phyloP scores from a whole-genome alignment of 2,113 vertebrate species.

The Aplodontia rufa region DNA sequence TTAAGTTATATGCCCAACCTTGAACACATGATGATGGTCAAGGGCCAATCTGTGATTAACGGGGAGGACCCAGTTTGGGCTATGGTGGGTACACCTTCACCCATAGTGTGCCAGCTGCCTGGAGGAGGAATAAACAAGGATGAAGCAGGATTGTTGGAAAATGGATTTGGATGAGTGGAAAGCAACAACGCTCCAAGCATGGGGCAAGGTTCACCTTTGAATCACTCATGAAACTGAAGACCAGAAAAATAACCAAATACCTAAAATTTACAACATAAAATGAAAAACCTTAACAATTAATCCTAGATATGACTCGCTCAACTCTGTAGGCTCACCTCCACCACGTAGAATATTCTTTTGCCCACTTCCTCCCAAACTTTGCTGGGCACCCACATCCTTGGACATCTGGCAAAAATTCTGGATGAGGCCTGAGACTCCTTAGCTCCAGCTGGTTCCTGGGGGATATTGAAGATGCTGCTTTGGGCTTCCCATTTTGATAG shows the following conservation, averaged over 20 bases:
- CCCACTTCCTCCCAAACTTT: neutral
- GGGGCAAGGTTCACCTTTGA: neutral
- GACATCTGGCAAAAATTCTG: neutral
- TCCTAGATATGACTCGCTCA: neutral
- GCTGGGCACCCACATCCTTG: fast-evolving
- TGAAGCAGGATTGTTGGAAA: neutral
- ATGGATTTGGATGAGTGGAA: neutral
- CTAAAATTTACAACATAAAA: neutral
- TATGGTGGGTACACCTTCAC: neutral
- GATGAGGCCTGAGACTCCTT: fast-evolving
- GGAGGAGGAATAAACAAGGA: neutral
- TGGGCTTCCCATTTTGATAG: neutral
- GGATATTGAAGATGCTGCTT: neutral
- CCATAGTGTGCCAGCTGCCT: neutral
- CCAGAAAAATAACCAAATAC: neutral
- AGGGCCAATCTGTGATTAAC: neutral
- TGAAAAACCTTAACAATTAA: neutral
- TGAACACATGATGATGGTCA: neutral
- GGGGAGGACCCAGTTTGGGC: neutral
- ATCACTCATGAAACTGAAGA: neutral
- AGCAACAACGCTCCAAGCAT: neutral
- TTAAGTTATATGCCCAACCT: neutral
- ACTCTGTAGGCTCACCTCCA: neutral
- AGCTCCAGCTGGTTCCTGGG: neutral
- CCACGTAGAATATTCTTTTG: neutral